These are phyloP conservation scores for Pseudomyrmex pallidus DNA, from an alignment of 1,140 invertebrate genomes.

Conservation along the genomic window DNA sequence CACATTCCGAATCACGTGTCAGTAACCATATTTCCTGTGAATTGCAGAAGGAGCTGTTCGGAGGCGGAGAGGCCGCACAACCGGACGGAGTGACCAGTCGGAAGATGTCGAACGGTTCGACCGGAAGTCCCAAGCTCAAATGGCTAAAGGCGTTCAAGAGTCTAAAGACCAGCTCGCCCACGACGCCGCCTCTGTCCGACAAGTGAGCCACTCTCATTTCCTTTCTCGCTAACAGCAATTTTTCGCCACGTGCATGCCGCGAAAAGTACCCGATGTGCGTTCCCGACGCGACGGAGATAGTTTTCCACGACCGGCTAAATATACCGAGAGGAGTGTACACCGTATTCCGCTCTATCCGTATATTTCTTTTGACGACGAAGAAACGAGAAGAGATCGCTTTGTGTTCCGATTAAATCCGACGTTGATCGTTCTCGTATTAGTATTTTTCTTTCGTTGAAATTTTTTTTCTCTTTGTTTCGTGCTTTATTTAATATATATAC, in stretches of 20 bases:
- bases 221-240: slow-evolving; percentile 25
- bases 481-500: neutral
- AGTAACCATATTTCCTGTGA: slow-evolving; percentile 8
- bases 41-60: slow-evolving; percentile 95
- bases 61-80: slow-evolving; percentile 88
- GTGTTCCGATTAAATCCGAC: neutral
- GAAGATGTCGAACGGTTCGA: slow-evolving; percentile 94
- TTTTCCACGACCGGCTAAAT: neutral
- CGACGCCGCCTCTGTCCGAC: slow-evolving; percentile 85
- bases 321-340: slow-evolving; percentile 1
- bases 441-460: slow-evolving; percentile 15
- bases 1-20: slow-evolving; percentile 15
- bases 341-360: neutral
- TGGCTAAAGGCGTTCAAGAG: slow-evolving; percentile 99
- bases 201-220: slow-evolving; percentile 84
- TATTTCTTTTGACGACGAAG: neutral
- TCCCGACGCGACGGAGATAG: slow-evolving; percentile 38
- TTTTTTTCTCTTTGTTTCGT: neutral
- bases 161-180: slow-evolving; percentile 91
- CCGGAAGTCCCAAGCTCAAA: slow-evolving; percentile 97
- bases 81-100: slow-evolving; percentile 88
- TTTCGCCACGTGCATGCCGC: slow-evolving; percentile 44
- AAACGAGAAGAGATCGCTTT: slow-evolving; percentile 28
- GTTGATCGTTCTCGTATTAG: neutral
- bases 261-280: slow-evolving; percentile 14